Conservation (phyloP, 2,888 invertebrate genomes). For the Anaspis maculata region DNA sequence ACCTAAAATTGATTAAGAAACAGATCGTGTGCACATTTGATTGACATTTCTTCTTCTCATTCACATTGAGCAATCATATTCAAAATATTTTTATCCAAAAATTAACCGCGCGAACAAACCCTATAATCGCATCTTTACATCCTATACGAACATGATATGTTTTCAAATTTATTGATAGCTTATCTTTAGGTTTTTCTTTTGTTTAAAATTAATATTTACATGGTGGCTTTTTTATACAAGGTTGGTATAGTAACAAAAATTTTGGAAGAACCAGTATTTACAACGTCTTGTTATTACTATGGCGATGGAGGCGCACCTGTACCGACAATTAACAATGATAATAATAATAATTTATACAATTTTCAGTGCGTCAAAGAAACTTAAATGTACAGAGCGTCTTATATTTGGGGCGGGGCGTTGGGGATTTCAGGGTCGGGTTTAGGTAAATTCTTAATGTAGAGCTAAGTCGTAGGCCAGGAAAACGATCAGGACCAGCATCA, state of each 20-base stretch:
- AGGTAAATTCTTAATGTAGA: no score
- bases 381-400: no score
- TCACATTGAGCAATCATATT: constrained; percentile 20
- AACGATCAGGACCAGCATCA: constrained; percentile 16
- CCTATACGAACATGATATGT: constrained; percentile 21
- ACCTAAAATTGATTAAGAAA: constrained; percentile 13
- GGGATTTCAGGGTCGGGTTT: no score
- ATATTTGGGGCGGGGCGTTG: no score
- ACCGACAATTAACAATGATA: no score
- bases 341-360: no score
- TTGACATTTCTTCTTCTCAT: constrained; percentile 17
- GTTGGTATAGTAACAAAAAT: constrained; percentile 7
- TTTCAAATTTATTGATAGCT: no score
- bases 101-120: no score
- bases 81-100: constrained; percentile 10
- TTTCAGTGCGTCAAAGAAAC: no score
- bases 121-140: constrained; percentile 3
- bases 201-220: constrained; percentile 20
- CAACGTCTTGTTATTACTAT: constrained; percentile 1
- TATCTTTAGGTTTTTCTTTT: no score
- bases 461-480: no score
- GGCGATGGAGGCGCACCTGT: not conserved
- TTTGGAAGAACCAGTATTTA: constrained; percentile 4
- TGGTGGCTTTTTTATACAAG: constrained; percentile 16
- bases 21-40: constrained; percentile 18